Base-by-base conservation (phyloP, 2,888 invertebrate genomes). In the Drosophila gaucha region DNA sequence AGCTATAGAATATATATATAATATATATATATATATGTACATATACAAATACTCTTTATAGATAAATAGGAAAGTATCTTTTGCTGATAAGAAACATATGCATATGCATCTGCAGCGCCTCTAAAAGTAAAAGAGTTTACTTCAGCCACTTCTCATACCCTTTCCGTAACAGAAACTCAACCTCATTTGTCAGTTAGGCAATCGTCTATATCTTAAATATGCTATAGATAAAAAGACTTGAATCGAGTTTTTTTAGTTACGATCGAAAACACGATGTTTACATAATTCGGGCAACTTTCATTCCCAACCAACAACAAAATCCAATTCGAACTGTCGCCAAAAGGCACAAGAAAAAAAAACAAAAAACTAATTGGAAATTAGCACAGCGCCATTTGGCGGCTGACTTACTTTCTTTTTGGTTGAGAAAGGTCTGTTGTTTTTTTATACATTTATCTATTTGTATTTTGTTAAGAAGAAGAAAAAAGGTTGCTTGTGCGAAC, bases 401-500 rank as follows among this genome's bases (percentile, higher is more conserved):
- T 62, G 69, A 49, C 80, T 75, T 82, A 82, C 80, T 80, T 80
- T 80, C 80, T 82, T 80, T 80, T 82, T 30, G 51, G 72, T 80
- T 80, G 83, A 66, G 86, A 82, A 80, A 80, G 80, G 86, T 85
- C 80, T 71, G 67, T 55, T 55, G 41, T 44, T 39, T 30, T 20
- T 24, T 10, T 9, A 38, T 16, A 18, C 22, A 9, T 22, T 39
- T 54, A 52, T 54, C 18, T 36, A 10, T 14, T 36, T 41, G 6
- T n/a, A 35, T 28, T 28, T 10, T 14, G 12, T 35, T 24, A 26
- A n/a, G n/a, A 18, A 36, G 35, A n/a, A 16, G 16, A 24, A 18
- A 36, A 4, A 12, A 6, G 12, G 2, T 5, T n/a, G 38, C 1
- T n/a, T 22, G 30, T 2, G 28, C 6, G 20, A n/a, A n/a, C n/a